Percentiles rank a stretch among this genome's conserved stretches.
These are phyloP conservation scores for Oostethus manadensis DNA, from an alignment of 2,113 vertebrate genomes.

Conservation along the genomic window DNA sequence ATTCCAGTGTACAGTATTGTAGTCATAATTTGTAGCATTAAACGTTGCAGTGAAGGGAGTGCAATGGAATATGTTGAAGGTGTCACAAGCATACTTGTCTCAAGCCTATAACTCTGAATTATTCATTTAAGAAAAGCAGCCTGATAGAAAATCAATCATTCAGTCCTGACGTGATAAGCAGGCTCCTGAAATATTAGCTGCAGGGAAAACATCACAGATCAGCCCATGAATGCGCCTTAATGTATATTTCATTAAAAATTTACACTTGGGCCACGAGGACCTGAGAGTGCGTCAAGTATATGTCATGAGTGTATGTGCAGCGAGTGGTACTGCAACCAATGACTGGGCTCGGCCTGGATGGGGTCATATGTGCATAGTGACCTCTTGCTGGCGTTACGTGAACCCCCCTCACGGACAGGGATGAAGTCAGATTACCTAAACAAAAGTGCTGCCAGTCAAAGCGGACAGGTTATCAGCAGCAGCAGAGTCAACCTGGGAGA, in stretches of 20 bases:
- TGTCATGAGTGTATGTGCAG: not conserved
- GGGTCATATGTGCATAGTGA: constrained; percentile 60
- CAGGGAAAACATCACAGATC: constrained; percentile 52
- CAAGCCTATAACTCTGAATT: constrained; percentile 60
- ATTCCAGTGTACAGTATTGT: constrained; percentile 13
- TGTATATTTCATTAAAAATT: constrained; percentile 74
- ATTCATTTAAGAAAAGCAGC: constrained; percentile 63
- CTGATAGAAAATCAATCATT: constrained; percentile 69
- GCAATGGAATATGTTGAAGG: constrained; percentile 63
- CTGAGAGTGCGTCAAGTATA: constrained; percentile 24
- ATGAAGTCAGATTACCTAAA: constrained; percentile 80
- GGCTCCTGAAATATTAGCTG: constrained; percentile 66
- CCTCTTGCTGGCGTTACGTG: constrained; percentile 60
- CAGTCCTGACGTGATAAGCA: constrained; percentile 52
- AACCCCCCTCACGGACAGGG: constrained; percentile 58
- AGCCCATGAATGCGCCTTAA: constrained; percentile 65
- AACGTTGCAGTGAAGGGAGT: constrained; percentile 23
- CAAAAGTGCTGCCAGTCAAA: constrained; percentile 73
- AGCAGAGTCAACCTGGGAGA: constrained; percentile 33
- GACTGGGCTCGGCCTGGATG: constrained; percentile 33
- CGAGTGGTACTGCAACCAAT: constrained; percentile 18
- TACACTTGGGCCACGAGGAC: constrained; percentile 25
- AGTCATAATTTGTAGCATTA: constrained; percentile 31
- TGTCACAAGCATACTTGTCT: constrained; percentile 47
- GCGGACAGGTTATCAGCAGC: constrained; percentile 40